These are phyloP conservation scores for Trichogramma pretiosum DNA, from an alignment of 1,140 invertebrate species.

Conservation along the genomic window DNA sequence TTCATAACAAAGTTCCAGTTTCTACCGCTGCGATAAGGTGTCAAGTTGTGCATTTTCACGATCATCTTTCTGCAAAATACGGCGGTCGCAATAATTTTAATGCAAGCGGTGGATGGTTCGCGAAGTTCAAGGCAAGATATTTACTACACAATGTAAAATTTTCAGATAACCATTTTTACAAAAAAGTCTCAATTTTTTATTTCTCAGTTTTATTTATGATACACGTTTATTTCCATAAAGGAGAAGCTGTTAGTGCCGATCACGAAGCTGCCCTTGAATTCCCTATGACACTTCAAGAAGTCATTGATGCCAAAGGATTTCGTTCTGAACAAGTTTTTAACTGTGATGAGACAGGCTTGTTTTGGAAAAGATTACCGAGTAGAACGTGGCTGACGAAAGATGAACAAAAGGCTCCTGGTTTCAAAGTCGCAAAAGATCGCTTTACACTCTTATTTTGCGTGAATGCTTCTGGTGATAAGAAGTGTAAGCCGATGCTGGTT, in stretches of 20 bases:
- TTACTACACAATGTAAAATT: conserved; percentile 32
- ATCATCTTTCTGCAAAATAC: too few species aligned
- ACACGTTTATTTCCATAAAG: conserved; percentile 33
- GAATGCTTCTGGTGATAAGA: conserved; percentile 38
- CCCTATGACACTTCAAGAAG: too few species aligned
- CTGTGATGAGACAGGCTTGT: conserved; percentile 29
- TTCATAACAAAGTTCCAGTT: too few species aligned
- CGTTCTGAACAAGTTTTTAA: conserved; percentile 30
- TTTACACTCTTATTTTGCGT: conserved; percentile 38
- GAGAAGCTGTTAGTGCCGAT: too few species aligned
- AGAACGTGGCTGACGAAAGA: conserved; percentile 35
- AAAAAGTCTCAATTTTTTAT: conserved; percentile 29
- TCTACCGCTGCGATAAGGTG: too few species aligned
- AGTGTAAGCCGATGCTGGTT: conserved; percentile 40
- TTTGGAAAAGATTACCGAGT: conserved; percentile 44
- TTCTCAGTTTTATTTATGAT: conserved; percentile 30
- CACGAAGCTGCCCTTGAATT: too few species aligned
- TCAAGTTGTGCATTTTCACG: too few species aligned
- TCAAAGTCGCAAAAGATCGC: too few species aligned
- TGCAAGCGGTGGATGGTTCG: conserved; percentile 36
- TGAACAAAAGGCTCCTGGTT: conserved; percentile 34
- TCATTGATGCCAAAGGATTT: too few species aligned
- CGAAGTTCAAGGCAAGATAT: conserved; percentile 31
- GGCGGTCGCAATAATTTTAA: too few species aligned
- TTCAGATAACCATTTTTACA: conserved; percentile 30